These are phyloP conservation scores for Drosophila nigritarsus DNA, from an alignment of 2,888 invertebrate genomes.

Conservation along the genomic window DNA sequence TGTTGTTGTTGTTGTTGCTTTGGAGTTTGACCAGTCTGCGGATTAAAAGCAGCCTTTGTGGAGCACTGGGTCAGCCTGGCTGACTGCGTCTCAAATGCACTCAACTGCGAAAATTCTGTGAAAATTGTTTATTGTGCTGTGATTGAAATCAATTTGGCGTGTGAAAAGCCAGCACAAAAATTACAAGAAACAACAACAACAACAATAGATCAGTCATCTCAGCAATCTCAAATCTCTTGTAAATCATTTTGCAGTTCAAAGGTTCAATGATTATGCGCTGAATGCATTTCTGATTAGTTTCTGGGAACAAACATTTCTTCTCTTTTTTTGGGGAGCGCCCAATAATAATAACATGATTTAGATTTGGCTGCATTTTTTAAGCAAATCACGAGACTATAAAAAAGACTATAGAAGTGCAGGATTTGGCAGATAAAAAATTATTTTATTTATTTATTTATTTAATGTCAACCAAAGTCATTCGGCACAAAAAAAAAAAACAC, in stretches of 20 bases:
- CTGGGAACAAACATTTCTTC: constrained; percentile 11
- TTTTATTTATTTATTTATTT: too few relatives aligned
- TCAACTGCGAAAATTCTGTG: constrained; percentile 73
- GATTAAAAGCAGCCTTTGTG: constrained; percentile 51
- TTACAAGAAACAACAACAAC: background rate
- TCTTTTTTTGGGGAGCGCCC: background rate
- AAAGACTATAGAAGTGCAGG: too few relatives aligned
- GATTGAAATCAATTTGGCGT: constrained; percentile 74
- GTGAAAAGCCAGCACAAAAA: constrained; percentile 29
- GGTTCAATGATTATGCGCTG: constrained; percentile 53
- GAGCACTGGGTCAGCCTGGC: constrained; percentile 68
- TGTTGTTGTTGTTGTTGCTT: constrained; percentile 18
- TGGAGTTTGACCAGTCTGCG: constrained; percentile 51
- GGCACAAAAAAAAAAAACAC: too few relatives aligned
- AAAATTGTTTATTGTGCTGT: constrained; percentile 66
- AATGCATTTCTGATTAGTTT: constrained; percentile 8
- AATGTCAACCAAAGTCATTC: too few relatives aligned
- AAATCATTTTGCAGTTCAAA: constrained; percentile 64
- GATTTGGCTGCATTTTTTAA: background rate
- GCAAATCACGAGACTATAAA: too few relatives aligned
- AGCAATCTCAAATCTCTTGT: constrained; percentile 32
- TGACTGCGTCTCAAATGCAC: constrained; percentile 38
- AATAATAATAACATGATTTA: background rate
- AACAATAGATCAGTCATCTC: constrained; percentile 10
- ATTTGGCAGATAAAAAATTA: too few relatives aligned